Percentiles rank a stretch among this genome's conserved stretches.
Evolutionary conservation across 2,888 invertebrate species (phyloP).

Genomic region (Microctonus brassicae): DNA sequence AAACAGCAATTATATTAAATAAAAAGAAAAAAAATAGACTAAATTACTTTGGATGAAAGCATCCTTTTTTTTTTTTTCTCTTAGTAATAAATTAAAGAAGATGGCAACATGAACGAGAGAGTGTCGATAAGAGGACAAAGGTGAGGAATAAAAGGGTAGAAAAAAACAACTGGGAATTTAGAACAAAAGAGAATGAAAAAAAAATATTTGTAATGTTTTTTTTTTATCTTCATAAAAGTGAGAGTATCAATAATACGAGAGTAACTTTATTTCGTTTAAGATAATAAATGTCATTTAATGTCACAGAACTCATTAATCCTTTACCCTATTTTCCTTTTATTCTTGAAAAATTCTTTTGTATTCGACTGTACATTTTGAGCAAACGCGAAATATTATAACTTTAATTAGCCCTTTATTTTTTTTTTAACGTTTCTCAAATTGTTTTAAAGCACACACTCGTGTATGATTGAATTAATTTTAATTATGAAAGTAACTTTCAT

Average conservation of each 20-base stretch:
- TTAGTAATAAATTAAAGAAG: not conserved
- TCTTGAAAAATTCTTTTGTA: not conserved
- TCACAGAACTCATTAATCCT: not conserved
- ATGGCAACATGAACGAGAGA: not conserved
- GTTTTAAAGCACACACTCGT: too few species aligned
- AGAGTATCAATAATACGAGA: not conserved
- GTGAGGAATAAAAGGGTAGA: not conserved
- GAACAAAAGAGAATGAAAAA: not conserved
- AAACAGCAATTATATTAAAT: not conserved
- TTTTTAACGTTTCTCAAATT: too few species aligned
- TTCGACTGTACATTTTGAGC: not conserved
- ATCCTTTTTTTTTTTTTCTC: too few species aligned
- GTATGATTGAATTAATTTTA: not conserved
- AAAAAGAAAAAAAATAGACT: too few species aligned
- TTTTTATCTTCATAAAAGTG: not conserved
- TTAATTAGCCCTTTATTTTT: too few species aligned
- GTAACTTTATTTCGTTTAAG: not conserved
- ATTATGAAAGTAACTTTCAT: not conserved
- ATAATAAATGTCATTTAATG: not conserved
- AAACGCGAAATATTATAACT: too few species aligned
- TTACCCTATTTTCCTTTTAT: not conserved
- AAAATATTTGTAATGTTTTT: not conserved
- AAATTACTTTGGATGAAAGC: not conserved
- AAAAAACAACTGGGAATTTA: not conserved
- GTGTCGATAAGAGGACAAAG: not conserved